Base-by-base conservation (phyloP, 30 jellyfish, hydroid and myxozoan species). In the Cassiopea andromeda region DNA sequence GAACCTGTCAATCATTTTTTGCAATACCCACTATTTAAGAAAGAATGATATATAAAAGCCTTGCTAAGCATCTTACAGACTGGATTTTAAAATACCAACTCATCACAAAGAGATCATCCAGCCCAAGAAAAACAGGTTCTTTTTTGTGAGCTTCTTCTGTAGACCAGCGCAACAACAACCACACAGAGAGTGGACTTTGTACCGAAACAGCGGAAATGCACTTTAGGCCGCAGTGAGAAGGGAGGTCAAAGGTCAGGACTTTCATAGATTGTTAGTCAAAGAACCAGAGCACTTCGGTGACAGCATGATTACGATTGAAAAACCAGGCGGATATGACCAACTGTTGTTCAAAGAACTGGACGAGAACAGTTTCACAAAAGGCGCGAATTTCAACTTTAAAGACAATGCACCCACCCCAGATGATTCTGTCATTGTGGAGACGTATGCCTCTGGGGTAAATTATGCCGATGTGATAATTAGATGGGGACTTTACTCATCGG, bases 401-500 rank as follows among this genome's bases (percentile, higher is more conserved):
- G 78, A 82, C 27, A 69, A 50, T 69, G 84, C 91, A 9, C 57
- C 81, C 2, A 48, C 69, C 19, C 88, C 81, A 15, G 97, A 84
- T 3, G 88, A 78, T 1, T 74, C 94, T 0, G 94, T 91, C 1
- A 47, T 70, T 2, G 92, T 85, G 44, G 85, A 94, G 69, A 91
- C 97, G 5, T 90, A 54, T 58, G 97, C 95, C 13, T 85, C 90
- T 91, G 97, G 97, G 44, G 97, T 94, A 1, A 94, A 94, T 69
- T 94, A 85, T 83, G 98, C 97, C 8, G 97, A 94, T 50, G 96
- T 87, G 50, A 48, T 81, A 54, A 90, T 85, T 9, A 47, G 97
- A n/a, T 90, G 97, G 97, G 97, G 98, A 9, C 85, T 90, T 44
- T 90, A 94, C 57, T 49, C 57, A 49, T 78, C 98, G 10, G 98